Percentiles rank a stretch among this genome's conserved stretches.
phyloP scores from a whole-genome alignment of 2,888 invertebrate species.

The Patella pellucida region DNA sequence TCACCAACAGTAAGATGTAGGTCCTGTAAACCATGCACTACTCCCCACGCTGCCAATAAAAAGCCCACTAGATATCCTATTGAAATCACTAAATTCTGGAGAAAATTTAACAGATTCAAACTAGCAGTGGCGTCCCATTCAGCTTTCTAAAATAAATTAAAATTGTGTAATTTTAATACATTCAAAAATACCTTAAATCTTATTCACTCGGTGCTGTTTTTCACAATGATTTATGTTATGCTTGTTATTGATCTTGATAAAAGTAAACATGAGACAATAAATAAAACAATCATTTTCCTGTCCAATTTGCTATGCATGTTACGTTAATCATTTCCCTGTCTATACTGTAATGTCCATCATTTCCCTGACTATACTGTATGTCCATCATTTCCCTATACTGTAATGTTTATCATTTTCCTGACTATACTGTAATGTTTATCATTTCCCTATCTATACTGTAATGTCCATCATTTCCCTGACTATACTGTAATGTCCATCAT shows the following conservation, averaged over 20 bases:
- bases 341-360: no score
- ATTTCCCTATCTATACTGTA: no score
- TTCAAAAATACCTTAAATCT: background rate
- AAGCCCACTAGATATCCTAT: conserved; percentile 88
- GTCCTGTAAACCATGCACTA: conserved; percentile 54
- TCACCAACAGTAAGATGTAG: conserved; percentile 88
- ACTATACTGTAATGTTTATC: no score
- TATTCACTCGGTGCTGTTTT: background rate
- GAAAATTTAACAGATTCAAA: conserved; percentile 88
- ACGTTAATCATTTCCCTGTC: background rate
- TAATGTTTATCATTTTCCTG: no score
- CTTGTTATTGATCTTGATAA: no score
- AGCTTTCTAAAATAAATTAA: conserved; percentile 78
- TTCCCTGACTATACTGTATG: no score
- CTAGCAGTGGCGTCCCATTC: conserved; percentile 91
- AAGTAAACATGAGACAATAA: background rate
- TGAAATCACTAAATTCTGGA: conserved; percentile 92
- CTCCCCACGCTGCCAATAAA: conserved; percentile 89
- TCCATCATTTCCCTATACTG: no score
- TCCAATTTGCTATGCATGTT: background rate
- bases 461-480: no score
- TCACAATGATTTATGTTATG: background rate
- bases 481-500: no score
- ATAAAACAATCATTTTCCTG: background rate
- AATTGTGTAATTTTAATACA: background rate